A percentile compares a stretch with the other conserved stretches of the same genome.
phyloP scores from a whole-genome alignment of 2,888 invertebrate genomes.

The Cosmia pyralina region DNA sequence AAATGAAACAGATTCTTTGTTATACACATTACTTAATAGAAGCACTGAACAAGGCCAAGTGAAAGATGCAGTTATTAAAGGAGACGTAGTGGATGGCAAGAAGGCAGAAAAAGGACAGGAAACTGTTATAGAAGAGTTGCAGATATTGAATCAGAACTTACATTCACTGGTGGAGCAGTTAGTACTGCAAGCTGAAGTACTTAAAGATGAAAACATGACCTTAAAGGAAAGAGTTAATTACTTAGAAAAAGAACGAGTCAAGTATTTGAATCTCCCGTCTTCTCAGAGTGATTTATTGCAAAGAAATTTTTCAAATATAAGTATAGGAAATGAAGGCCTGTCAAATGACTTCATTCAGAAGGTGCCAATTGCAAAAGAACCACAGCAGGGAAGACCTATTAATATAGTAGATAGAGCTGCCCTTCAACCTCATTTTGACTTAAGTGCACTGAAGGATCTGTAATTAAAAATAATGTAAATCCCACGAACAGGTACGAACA shows the following conservation, averaged over 20 bases:
- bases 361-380: constrained; percentile 63
- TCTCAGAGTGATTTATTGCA: constrained; percentile 72
- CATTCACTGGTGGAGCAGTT: constrained; percentile 89
- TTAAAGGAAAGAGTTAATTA: constrained; percentile 90
- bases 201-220: constrained; percentile 91
- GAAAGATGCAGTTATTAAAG: constrained; percentile 64
- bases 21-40: constrained; percentile 82
- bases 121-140: constrained; percentile 92
- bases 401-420: constrained; percentile 67
- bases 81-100: constrained; percentile 79
- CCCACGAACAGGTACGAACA: not conserved
- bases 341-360: constrained; percentile 67
- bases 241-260: constrained; percentile 89
- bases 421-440: constrained; percentile 79
- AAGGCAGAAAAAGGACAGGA: constrained; percentile 91
- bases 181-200: constrained; percentile 91
- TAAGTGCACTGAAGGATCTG: constrained; percentile 79
- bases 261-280: constrained; percentile 80
- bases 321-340: constrained; percentile 61
- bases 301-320: constrained; percentile 69
- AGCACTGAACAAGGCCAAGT: constrained; percentile 70
- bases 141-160: constrained; percentile 91
- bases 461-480: constrained; percentile 35
- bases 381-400: constrained; percentile 63
- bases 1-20: constrained; percentile 92